A percentile compares a stretch with the other conserved stretches of the same genome.
These are phyloP conservation scores for Actinostola sp. DNA, from an alignment of 92 coral and sea anemone species.

Conservation along the genomic window DNA sequence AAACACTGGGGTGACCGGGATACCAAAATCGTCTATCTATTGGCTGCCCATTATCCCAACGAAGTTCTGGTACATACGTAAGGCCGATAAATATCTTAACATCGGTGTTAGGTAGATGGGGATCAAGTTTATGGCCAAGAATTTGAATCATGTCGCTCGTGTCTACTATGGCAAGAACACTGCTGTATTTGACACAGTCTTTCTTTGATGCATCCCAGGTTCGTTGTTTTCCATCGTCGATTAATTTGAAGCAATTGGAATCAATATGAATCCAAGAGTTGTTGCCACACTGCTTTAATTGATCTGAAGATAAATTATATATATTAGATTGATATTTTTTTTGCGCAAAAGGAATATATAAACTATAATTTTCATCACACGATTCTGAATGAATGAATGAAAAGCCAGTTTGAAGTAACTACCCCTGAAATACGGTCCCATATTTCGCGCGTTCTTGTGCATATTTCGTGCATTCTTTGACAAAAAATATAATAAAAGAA, in stretches of 20 bases:
- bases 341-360: no score
- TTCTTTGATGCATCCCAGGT: neutral
- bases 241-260: neutral
- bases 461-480: no score
- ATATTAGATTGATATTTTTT: neutral
- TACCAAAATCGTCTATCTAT: neutral
- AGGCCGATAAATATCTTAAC: neutral
- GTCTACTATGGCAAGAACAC: neutral
- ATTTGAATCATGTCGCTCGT: neutral
- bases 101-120: neutral
- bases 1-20: no score
- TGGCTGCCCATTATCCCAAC: neutral
- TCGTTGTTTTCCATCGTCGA: no score
- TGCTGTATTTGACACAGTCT: neutral
- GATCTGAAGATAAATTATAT: neutral
- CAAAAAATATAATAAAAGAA: no score
- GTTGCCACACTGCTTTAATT: neutral
- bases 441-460: no score
- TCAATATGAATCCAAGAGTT: neutral
- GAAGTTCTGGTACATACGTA: neutral
- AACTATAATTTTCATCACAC: no score
- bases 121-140: neutral
- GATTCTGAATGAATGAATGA: no score
- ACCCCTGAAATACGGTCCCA: no score
- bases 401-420: no score